Evolutionary conservation across 2,888 invertebrate species (phyloP).

Genomic region (Notodonta dromedarius): DNA sequence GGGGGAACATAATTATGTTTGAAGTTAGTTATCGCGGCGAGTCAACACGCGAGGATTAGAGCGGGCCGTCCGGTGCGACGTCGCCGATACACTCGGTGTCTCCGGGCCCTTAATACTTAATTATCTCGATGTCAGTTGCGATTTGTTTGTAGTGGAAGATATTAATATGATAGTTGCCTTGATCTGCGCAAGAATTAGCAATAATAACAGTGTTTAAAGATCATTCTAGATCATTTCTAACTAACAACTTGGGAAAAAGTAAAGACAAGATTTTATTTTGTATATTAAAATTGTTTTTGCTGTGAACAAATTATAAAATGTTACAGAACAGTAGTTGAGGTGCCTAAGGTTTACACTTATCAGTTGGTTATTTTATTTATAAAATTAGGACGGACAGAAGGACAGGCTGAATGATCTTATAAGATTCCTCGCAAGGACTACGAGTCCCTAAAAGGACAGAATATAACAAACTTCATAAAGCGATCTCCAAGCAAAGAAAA

Average conservation of each 20-base stretch:
- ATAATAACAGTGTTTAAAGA: not conserved
- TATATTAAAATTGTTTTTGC: too few species aligned
- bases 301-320: too few species aligned
- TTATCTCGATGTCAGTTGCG: conserved; percentile 29
- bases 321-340: too few species aligned
- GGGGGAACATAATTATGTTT: conserved; percentile 83
- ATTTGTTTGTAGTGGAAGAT: conserved; percentile 11
- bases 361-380: too few species aligned
- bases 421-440: too few species aligned
- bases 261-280: too few species aligned
- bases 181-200: not conserved
- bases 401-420: too few species aligned
- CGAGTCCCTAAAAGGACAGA: not conserved
- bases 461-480: not conserved
- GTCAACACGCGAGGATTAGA: conserved; percentile 74
- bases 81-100: conserved; percentile 5
- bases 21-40: conserved; percentile 81
- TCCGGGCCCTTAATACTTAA: conserved; percentile 26
- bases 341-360: too few species aligned
- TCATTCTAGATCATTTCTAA: too few species aligned
- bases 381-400: too few species aligned
- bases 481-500: conserved; percentile 31
- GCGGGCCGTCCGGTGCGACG: conserved; percentile 23
- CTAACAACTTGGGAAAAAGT: too few species aligned
- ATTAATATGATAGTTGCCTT: not conserved